A percentile compares a stretch with the other conserved stretches of the same genome.
Evolutionary conservation across 92 coral and sea anemone species (phyloP).

Genomic region (Metridium senile): DNA sequence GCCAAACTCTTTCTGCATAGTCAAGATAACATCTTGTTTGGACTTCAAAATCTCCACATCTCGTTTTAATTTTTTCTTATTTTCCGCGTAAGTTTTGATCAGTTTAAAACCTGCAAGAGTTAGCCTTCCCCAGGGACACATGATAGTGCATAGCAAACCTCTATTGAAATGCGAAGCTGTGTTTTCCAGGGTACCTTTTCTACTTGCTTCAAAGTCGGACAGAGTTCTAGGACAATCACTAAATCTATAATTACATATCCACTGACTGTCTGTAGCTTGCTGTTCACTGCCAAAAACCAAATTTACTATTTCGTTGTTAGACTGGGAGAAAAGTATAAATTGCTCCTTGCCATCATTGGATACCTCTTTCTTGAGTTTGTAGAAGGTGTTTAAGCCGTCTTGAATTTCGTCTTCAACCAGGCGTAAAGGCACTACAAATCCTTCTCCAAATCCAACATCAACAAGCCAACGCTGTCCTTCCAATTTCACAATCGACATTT

Average conservation of each 20-base stretch:
- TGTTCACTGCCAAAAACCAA: slow-evolving; percentile 18
- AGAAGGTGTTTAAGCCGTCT: slow-evolving; percentile 31
- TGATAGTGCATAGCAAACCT: slow-evolving; percentile 41
- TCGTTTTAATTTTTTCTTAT: slow-evolving; percentile 1
- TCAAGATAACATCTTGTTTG: background rate
- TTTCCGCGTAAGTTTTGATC: background rate
- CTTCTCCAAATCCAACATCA: slow-evolving; percentile 59
- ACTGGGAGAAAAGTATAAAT: slow-evolving; percentile 4
- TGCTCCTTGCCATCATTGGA: background rate
- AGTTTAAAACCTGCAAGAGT: slow-evolving; percentile 31
- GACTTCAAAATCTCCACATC: slow-evolving; percentile 1
- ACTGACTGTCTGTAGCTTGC: background rate
- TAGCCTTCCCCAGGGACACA: slow-evolving; percentile 54
- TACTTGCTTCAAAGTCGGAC: slow-evolving; percentile 19
- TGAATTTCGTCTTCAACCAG: slow-evolving; percentile 37
- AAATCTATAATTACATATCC: slow-evolving; percentile 25
- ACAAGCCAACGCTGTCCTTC: slow-evolving; percentile 33
- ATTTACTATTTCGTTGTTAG: background rate
- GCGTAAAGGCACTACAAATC: slow-evolving; percentile 34
- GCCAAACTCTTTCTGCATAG: slow-evolving; percentile 1
- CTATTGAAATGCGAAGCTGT: slow-evolving; percentile 31
- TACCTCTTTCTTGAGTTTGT: slow-evolving; percentile 40
- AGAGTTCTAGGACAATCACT: slow-evolving; percentile 23
- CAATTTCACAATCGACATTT: slow-evolving; percentile 13
- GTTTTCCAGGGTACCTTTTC: slow-evolving; percentile 6